A percentile compares a stretch with the other conserved stretches of the same genome.
phyloP scores from a whole-genome alignment of 2,888 invertebrate genomes.

The Diabrotica balteata region DNA sequence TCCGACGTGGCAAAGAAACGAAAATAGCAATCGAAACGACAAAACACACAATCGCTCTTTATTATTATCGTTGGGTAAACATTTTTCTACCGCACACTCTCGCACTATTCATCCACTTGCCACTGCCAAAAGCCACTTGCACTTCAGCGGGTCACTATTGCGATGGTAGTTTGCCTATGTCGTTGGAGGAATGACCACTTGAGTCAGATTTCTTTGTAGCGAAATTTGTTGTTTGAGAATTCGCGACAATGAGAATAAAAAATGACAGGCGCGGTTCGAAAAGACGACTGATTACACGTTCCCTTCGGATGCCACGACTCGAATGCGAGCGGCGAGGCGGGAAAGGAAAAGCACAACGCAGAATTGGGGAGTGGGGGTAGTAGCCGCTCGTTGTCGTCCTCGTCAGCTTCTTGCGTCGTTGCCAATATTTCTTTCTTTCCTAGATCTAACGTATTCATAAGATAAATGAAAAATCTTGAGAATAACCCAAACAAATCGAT shows the following conservation, averaged over 20 bases:
- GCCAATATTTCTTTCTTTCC: slow-evolving; percentile 4
- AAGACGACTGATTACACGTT: slow-evolving; percentile 24
- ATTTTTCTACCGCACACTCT: slow-evolving; percentile 41
- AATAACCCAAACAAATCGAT: no score
- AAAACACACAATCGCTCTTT: slow-evolving; percentile 44
- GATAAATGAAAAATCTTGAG: no score
- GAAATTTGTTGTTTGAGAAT: slow-evolving; percentile 19
- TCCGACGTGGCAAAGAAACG: slow-evolving; percentile 51
- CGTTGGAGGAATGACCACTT: slow-evolving; percentile 6
- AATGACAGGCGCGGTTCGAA: slow-evolving; percentile 40
- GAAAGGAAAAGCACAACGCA: slow-evolving; percentile 47
- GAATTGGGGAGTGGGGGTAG: slow-evolving; percentile 42
- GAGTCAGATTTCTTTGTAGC: slow-evolving; percentile 26
- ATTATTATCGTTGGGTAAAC: slow-evolving; percentile 49
- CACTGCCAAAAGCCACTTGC: slow-evolving; percentile 12
- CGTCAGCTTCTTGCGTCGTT: slow-evolving; percentile 23
- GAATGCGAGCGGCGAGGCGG: slow-evolving; percentile 50
- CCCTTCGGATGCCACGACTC: slow-evolving; percentile 44
- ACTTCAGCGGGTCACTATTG: slow-evolving; percentile 20
- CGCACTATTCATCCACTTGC: slow-evolving; percentile 30
- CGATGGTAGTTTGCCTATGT: not conserved
- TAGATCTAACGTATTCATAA: no score
- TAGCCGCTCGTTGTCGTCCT: slow-evolving; percentile 37
- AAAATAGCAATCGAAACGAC: slow-evolving; percentile 46
- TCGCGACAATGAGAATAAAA: slow-evolving; percentile 38